These are phyloP conservation scores for Xenentodon cancila DNA, from an alignment of 2,797 vertebrate species.

Conservation along the genomic window DNA sequence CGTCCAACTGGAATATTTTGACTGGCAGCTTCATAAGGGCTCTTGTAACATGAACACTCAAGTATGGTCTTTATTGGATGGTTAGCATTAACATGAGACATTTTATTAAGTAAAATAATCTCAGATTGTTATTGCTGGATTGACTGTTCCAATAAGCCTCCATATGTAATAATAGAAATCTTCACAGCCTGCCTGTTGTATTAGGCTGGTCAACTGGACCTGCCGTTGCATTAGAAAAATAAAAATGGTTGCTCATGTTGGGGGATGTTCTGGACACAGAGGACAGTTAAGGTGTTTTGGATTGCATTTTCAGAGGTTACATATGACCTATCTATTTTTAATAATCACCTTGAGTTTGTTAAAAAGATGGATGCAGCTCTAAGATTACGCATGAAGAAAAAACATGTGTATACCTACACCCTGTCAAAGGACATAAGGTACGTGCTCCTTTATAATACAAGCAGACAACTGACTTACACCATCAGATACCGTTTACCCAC, in stretches of 20 bases:
- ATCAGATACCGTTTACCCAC: background rate
- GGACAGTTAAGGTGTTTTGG: slow-evolving; percentile 25
- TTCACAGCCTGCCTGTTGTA: slow-evolving; percentile 25
- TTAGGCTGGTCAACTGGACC: slow-evolving; percentile 37
- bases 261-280: slow-evolving; percentile 17
- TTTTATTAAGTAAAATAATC: slow-evolving; percentile 71
- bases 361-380: slow-evolving; percentile 37
- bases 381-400: slow-evolving; percentile 45
- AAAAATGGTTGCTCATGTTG: slow-evolving; percentile 37
- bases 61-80: slow-evolving; percentile 55
- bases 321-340: slow-evolving; percentile 40
- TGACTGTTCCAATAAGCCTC: slow-evolving; percentile 39
- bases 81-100: slow-evolving; percentile 64
- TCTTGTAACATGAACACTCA: slow-evolving; percentile 59
- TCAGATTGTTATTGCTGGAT: slow-evolving; percentile 34
- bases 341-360: slow-evolving; percentile 49
- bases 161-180: slow-evolving; percentile 34
- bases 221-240: slow-evolving; percentile 64
- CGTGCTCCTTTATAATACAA: background rate
- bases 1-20: slow-evolving; percentile 12
- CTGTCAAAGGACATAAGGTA: slow-evolving; percentile 32
- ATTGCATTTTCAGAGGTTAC: slow-evolving; percentile 65
- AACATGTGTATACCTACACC: slow-evolving; percentile 56
- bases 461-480: background rate
- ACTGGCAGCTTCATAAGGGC: slow-evolving; percentile 54